Conservation (phyloP, 2,113 vertebrate genomes). For the Tonatia bakeri region DNA sequence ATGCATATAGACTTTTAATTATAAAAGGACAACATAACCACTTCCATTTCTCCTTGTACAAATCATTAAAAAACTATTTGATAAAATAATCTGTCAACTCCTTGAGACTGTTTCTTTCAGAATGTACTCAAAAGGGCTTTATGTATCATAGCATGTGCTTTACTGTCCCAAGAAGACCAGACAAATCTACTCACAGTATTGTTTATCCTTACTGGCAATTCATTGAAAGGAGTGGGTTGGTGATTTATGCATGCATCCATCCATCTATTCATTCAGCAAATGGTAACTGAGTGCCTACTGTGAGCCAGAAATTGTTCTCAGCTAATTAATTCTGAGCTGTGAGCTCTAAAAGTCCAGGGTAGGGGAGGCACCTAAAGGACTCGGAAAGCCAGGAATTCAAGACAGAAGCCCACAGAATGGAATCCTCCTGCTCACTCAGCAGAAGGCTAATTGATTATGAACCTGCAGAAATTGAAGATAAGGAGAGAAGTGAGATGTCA, state of each 20-base stretch:
- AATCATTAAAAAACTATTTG: not conserved
- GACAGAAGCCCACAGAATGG: not conserved
- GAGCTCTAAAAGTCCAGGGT: not conserved
- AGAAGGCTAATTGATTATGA: not conserved
- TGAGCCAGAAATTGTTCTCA: not conserved
- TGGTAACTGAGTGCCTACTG: not conserved
- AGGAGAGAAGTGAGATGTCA: not conserved
- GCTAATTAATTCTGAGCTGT: not conserved
- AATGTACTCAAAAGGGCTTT: not conserved
- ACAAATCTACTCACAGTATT: not conserved
- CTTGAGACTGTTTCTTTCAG: not conserved
- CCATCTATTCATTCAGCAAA: not conserved
- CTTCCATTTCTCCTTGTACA: not conserved
- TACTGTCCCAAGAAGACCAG: not conserved
- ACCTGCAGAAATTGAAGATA: not conserved
- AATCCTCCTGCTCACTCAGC: not conserved
- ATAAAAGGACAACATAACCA: not conserved
- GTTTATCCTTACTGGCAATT: not conserved
- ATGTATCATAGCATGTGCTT: not conserved
- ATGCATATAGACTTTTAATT: not conserved
- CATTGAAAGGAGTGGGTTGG: not conserved
- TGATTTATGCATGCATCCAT: not conserved
- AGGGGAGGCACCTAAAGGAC: not conserved
- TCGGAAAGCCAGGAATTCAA: not conserved
- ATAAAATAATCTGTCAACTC: not conserved